Evolutionary conservation across 1,140 invertebrate species (phyloP), one percentile per base, ranked within the genome.

Genomic region (Tetragnatha versicolor): DNA sequence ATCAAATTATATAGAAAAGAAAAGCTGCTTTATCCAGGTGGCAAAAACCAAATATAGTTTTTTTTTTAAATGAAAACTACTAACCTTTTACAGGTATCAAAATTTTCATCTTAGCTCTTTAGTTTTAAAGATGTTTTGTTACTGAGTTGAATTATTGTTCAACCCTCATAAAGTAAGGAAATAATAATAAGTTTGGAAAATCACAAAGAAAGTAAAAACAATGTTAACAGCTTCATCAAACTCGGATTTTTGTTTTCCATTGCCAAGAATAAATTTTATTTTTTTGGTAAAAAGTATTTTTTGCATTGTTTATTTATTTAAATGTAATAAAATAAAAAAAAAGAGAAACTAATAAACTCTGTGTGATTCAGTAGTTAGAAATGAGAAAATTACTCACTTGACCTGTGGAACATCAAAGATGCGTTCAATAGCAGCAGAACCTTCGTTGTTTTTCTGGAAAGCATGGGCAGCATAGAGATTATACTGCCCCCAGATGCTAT

Each of bases 401-500:
- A 76, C 63, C 72, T 80, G 65, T 55, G 81, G 65, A 69, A 70
- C 20, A 25, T 39, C 29, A 39, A 80, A 31, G 20, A 79, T 22
- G 22, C 39, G 29, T n/a, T 7, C 37, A 12, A 27, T 5, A 10
- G 10, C 10, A 10, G 42, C 25, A 4, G 45, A 53, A 22, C 82
- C 89, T 82, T 92, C 91, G 81, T 90, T 91, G 82, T 91, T 90
- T 83, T 92, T 92, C 78, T 85, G 84, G 79, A 94, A 91, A 84
- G 94, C 94, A 83, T 94, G 92, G 2, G 92, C 91, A 0, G 93
- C 93, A 83, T 93, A 93, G 51, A 91, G 90, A 84, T 95, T 95
- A 87, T 95, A 95, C 63, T 92, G 85, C 10, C 93, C 93, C 93
- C 93, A 95, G 84, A 95, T 94, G 83, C 92, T 93, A 84, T 94